phyloP scores from a whole-genome alignment of 1,140 invertebrate genomes.

The Drosophila orosa region DNA sequence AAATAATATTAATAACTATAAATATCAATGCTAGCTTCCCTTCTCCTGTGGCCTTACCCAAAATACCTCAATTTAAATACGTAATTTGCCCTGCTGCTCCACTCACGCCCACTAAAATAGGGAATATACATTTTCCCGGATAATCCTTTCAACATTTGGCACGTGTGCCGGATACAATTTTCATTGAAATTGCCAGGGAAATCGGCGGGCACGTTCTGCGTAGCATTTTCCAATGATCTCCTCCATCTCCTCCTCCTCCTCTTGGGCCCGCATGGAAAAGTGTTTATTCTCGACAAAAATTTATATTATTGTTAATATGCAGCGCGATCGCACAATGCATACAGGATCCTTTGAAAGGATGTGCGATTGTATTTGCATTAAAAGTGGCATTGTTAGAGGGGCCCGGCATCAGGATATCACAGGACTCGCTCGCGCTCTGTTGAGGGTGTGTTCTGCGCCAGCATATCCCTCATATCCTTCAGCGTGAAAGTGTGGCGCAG shows the following conservation, averaged over 20 bases:
- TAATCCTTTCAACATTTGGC: constrained; percentile 66
- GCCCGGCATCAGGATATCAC: constrained; percentile 71
- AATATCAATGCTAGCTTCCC: neutral
- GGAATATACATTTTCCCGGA: constrained; percentile 18
- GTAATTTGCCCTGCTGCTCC: constrained; percentile 20
- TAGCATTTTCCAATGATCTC: constrained; percentile 20
- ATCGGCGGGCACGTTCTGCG: constrained; percentile 46
- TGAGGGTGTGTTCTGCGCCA: constrained; percentile 68
- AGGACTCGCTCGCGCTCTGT: constrained; percentile 33
- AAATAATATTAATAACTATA: neutral
- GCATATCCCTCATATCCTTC: constrained; percentile 71
- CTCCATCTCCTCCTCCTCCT: neutral
- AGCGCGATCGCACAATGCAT: constrained; percentile 44
- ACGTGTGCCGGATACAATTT: constrained; percentile 80
- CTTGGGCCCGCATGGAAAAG: constrained; percentile 58
- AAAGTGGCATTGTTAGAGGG: constrained; percentile 71
- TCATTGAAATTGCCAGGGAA: constrained; percentile 55
- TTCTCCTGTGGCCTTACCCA: neutral
- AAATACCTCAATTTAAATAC: constrained; percentile 30
- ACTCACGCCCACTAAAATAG: constrained; percentile 53
- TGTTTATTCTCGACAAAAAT: constrained; percentile 54
- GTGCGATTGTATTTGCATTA: constrained; percentile 80
- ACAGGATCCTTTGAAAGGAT: constrained; percentile 71
- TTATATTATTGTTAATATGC: constrained; percentile 74
- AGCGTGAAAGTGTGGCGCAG: constrained; percentile 77